Evolutionary conservation across 1,140 invertebrate genomes (phyloP), one percentile per base, ranked within the genome.

Genomic region (Drosophila jambulina): DNA sequence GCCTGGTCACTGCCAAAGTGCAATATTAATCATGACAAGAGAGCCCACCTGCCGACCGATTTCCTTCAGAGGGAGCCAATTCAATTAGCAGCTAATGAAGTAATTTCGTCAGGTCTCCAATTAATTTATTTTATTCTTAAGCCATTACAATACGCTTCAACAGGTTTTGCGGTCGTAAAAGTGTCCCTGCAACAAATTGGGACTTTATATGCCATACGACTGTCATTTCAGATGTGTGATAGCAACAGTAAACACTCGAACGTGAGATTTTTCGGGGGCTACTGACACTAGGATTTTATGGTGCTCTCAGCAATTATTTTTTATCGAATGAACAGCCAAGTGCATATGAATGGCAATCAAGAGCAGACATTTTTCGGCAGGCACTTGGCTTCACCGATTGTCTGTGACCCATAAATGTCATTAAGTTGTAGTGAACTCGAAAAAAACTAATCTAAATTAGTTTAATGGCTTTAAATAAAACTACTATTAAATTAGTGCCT

Each of bases 71-170:
- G 60, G 51, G 29, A 60, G 51, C 43, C 70, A 83, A 83, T 86
- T 86, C 67, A 80, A 78, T 84, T 90, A 84, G 67, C 49, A 53
- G 61, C 69, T 68, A 90, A 90, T 90, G 58, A 78, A 90, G 77
- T 74, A 70, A 87, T 82, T 76, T 48, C 48, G 61, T 59, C 61
- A 70, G 75, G 62, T 78, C 29, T 23, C 63, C 36, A 77, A 72
- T 80, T 46, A 57, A 74, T 65, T 78, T 60, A 71, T 64, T 82
- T 62, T 32, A 57, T 65, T 83, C 61, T 56, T 42, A 46, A 67
- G 54, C 49, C 36, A 82, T 67, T 59, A 32, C 51, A 67, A 32
- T 65, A 45, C 51, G 62, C 64, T 43, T 57, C 84, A 87, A 88
- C 84, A 88, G 80, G 80, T 88, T 69, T 70, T 71, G 58, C 45